phyloP scores from a whole-genome alignment of 2,113 vertebrate genomes.

The Crotalus helleri region DNA sequence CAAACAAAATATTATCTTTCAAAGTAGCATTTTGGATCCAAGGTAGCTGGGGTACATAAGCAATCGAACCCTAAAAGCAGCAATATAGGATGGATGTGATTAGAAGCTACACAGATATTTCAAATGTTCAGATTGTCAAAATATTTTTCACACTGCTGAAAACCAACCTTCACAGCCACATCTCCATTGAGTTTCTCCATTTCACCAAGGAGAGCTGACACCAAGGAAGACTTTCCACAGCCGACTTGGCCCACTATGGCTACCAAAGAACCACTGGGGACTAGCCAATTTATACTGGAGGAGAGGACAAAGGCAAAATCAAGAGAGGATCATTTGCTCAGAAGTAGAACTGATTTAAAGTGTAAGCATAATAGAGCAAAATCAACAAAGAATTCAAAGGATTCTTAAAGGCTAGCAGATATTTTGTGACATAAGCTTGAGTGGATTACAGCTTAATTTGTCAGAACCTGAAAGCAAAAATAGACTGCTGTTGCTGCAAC shows the following conservation, averaged over 20 bases:
- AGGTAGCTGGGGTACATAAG: constrained; percentile 93
- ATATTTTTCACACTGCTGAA: neutral
- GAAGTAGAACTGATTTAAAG: constrained; percentile 12
- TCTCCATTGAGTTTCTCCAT: constrained; percentile 92
- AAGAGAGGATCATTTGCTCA: neutral
- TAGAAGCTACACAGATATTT: neutral
- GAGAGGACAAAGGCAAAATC: constrained; percentile 20
- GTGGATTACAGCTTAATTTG: neutral
- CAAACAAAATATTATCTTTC: constrained; percentile 94
- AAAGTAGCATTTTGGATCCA: constrained; percentile 95
- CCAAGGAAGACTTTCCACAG: constrained; percentile 92
- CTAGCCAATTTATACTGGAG: constrained; percentile 83
- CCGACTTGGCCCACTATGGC: constrained; percentile 93
- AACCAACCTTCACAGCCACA: constrained; percentile 81
- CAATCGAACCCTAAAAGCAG: constrained; percentile 83
- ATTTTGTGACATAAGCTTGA: neutral
- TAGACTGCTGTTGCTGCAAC: neutral
- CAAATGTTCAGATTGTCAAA: neutral
- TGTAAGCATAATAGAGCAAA: neutral
- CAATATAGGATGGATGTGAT: neutral
- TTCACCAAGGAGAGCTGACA: constrained; percentile 91
- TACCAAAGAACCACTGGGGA: constrained; percentile 85
- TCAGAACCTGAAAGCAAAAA: neutral
- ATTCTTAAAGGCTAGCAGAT: neutral
- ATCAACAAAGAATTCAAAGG: neutral